A percentile compares a stretch with the other conserved stretches of the same genome.
These are phyloP conservation scores for Sphecodes monilicornis DNA, from an alignment of 2,888 invertebrate species.

Conservation along the genomic window DNA sequence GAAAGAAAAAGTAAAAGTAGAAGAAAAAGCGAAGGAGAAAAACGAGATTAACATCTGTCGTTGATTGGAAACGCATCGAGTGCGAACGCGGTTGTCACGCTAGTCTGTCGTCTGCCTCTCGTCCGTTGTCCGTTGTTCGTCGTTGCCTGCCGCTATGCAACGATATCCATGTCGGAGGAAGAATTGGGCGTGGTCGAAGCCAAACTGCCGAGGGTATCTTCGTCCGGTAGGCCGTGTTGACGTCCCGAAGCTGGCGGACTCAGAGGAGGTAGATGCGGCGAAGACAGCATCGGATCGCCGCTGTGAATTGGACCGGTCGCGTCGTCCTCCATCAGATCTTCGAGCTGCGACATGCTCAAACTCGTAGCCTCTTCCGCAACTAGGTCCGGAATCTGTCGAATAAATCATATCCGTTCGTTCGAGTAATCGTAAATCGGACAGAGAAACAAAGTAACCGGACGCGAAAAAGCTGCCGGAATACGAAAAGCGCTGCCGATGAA, in stretches of 20 bases:
- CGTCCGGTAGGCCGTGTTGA: constrained; percentile 81
- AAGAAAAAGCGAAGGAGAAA: background rate
- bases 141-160: constrained; percentile 77
- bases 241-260: constrained; percentile 81
- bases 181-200: constrained; percentile 82
- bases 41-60: background rate
- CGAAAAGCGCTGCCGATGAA: background rate
- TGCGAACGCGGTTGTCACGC: background rate
- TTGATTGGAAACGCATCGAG: background rate
- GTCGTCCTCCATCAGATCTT: constrained; percentile 90
- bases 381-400: constrained; percentile 83
- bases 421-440: background rate
- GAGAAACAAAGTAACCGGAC: background rate
- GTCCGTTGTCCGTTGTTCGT: background rate
- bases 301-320: constrained; percentile 86
- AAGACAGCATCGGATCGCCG: constrained; percentile 88
- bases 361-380: constrained; percentile 86
- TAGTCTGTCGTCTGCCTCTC: background rate
- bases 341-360: constrained; percentile 87
- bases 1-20: background rate
- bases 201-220: constrained; percentile 81
- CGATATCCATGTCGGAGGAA: constrained; percentile 83
- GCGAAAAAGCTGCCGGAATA: background rate
- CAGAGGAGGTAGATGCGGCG: constrained; percentile 85
- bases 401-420: background rate